These are phyloP conservation scores for Phainopepla nitens DNA, from an alignment of 2,113 vertebrate genomes.

Conservation along the genomic window DNA sequence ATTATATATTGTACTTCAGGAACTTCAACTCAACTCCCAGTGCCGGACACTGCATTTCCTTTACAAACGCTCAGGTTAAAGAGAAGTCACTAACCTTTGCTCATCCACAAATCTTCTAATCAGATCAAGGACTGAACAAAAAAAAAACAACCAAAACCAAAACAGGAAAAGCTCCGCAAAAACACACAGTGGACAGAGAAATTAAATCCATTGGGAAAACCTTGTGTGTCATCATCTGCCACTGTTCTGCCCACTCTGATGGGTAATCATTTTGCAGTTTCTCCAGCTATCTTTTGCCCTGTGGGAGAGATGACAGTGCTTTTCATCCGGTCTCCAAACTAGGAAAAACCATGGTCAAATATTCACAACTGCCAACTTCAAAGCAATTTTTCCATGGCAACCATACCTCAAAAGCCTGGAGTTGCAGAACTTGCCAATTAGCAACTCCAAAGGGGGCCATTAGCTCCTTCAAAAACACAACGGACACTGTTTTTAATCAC, in stretches of 20 bases:
- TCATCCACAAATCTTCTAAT: not conserved
- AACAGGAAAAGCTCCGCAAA: not conserved
- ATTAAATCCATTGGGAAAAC: not conserved
- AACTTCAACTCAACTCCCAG: not conserved
- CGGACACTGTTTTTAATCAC: constrained; percentile 68
- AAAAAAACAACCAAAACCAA: not conserved
- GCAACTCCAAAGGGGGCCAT: constrained; percentile 80
- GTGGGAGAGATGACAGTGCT: constrained; percentile 67
- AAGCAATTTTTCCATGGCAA: constrained; percentile 81
- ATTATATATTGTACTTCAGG: not conserved
- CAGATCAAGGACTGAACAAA: not conserved
- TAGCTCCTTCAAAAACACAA: constrained; percentile 77
- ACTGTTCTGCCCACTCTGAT: not conserved
- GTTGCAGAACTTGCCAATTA: constrained; percentile 86
- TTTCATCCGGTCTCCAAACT: constrained; percentile 61
- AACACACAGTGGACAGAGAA: not conserved
- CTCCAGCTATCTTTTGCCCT: constrained; percentile 53
- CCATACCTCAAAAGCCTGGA: constrained; percentile 75
- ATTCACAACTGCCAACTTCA: constrained; percentile 81
- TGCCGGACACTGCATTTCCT: not conserved
- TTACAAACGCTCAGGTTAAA: not conserved
- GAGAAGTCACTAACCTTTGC: not conserved
- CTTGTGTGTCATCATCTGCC: not conserved
- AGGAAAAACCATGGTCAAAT: constrained; percentile 72
- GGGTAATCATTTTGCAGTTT: constrained; percentile 46